These are phyloP conservation scores for Chlamydotis undulata DNA, from an alignment of 2,113 vertebrate species.

Conservation along the genomic window DNA sequence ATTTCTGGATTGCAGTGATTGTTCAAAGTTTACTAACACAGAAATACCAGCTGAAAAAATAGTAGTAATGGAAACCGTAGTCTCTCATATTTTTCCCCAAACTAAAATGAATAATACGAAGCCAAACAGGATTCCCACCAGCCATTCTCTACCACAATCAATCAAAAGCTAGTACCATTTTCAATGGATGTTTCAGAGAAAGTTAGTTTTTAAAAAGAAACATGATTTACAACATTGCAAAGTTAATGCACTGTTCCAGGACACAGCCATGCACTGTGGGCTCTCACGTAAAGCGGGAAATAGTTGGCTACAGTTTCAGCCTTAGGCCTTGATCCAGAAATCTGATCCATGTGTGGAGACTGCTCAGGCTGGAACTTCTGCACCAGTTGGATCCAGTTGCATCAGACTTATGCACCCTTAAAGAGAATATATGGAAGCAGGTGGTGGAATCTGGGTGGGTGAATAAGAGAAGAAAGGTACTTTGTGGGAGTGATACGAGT, in stretches of 20 bases:
- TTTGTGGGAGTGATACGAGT: not conserved
- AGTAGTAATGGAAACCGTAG: not conserved
- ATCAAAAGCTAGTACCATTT: not conserved
- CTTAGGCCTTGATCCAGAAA: constrained; percentile 22
- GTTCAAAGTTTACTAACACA: not conserved
- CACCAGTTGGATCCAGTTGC: not conserved
- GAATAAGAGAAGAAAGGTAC: not conserved
- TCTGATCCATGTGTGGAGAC: not conserved
- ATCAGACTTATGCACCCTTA: not conserved
- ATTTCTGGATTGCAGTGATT: not conserved
- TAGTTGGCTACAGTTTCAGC: constrained; percentile 49
- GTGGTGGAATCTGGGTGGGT: not conserved
- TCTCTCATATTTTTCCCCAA: not conserved
- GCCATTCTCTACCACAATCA: not conserved
- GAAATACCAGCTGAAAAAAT: constrained; percentile 22
- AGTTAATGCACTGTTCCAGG: constrained; percentile 1
- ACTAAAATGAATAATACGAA: constrained; percentile 9
- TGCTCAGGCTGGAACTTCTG: not conserved
- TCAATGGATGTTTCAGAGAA: constrained; percentile 6
- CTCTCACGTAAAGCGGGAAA: constrained; percentile 37
- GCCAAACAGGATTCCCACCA: not conserved
- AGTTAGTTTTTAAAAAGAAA: constrained; percentile 24
- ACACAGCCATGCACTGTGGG: not conserved
- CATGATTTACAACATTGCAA: constrained; percentile 27
- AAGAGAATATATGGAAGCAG: not conserved